Base-by-base conservation (phyloP, 2,888 invertebrate genomes). In the Himalopsyche kuldschensis region DNA sequence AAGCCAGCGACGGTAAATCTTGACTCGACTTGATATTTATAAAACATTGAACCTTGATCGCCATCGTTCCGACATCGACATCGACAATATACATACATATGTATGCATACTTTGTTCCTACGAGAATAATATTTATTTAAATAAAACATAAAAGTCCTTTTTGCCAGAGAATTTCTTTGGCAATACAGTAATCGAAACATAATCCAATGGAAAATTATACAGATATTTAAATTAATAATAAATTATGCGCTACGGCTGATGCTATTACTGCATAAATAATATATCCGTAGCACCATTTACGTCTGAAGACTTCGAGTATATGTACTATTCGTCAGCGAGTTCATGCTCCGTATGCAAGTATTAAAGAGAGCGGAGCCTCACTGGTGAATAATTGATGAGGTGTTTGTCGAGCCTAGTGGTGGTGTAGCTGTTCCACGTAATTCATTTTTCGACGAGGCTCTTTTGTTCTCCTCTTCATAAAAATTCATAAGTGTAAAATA, bases 301-400 rank as follows among this genome's bases (percentile, higher is more conserved):
- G 27, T 24, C 69, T 69, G 27, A 69, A 69, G 69, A 69, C 69
- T 24, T 69, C 1, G 15, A 69, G 27, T 55, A 10, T 20, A 55
- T 55, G 30, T 69, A 69, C 69, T 69, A 27, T 69, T 69, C 24
- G 69, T 69, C 27, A 69, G 69, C 15, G 27, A 24, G 15, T 69
- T 69, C 69, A 27, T 69, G 27, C 69, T 69, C 69, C 35, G 30
- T 69, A 81, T 69, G 78, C 69, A 48, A 78, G 78, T 78, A 81
- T 81, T 76, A 82, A 82, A 55, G 41, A 78, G 78, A 69, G 30
- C 4, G 15, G 4, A 27, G 20, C 27, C 30, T 69, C 20, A 27
- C 24, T 27, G 24, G 11, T 82, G 78, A 82, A 82, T 82, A 82
- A 69, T 82, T 82, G 69, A 82, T 82, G 78, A 82, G 82, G 77